Evolutionary conservation across 2,888 invertebrate genomes (phyloP).

Genomic region (Elegia similella): DNA sequence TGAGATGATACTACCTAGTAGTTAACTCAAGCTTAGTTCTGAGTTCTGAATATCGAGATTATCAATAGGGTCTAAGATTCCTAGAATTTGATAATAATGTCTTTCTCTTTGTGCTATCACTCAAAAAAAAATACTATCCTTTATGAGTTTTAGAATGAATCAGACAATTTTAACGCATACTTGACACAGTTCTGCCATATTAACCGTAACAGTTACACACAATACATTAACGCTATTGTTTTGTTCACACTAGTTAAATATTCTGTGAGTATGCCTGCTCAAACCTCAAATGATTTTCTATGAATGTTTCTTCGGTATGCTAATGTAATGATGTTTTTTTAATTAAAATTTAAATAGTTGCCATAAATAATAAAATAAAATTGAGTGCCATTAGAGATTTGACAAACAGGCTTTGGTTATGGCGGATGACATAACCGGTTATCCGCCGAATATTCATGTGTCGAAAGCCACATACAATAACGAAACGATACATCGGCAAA

Average conservation of each 20-base stretch:
- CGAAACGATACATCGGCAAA: slow-evolving; percentile 7
- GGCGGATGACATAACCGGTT: slow-evolving; percentile 21
- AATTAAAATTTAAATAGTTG: no score
- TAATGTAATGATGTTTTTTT: no score
- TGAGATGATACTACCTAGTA: no score
- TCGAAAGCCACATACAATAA: slow-evolving; percentile 11
- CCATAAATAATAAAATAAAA: no score
- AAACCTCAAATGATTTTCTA: not conserved
- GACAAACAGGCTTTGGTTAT: slow-evolving; percentile 3
- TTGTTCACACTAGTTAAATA: not conserved
- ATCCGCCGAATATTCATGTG: slow-evolving; percentile 22
- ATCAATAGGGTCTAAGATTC: no score
- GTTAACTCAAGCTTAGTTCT: no score
- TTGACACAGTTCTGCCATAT: not conserved
- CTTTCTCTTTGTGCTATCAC: no score
- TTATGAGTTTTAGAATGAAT: not conserved
- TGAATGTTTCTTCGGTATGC: not conserved
- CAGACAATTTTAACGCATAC: not conserved
- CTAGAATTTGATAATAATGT: no score
- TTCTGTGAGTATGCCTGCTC: not conserved
- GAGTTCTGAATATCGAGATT: no score
- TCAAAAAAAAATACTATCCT: no score
- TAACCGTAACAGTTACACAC: slow-evolving; percentile 3
- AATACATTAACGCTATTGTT: not conserved
- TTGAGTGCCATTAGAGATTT: not conserved